Conservation (phyloP, 2,797 vertebrate genomes). For the Mus minutoides region DNA sequence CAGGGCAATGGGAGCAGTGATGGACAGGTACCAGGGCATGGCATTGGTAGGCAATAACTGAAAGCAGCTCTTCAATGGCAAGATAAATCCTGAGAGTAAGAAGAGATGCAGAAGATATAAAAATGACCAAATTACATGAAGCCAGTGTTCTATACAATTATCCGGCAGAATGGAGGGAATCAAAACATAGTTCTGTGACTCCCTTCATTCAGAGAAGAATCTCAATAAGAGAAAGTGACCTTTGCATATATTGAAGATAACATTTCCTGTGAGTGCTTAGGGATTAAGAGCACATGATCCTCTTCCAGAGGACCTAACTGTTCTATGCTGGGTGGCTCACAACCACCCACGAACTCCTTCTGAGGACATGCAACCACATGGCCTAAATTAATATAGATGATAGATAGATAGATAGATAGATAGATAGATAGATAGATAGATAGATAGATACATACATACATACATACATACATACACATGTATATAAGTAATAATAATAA, state of each 20-base stretch:
- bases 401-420: too few relatives aligned
- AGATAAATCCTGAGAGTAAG: background rate
- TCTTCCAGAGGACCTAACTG: background rate
- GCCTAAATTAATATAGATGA: background rate
- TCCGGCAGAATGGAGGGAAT: background rate
- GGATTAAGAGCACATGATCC: background rate
- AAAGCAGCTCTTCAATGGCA: background rate
- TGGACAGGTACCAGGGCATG: background rate
- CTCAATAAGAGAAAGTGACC: slow-evolving; percentile 34
- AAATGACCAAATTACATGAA: background rate
- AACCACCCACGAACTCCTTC: background rate
- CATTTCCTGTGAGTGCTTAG: background rate
- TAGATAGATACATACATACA: too few relatives aligned
- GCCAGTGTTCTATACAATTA: background rate
- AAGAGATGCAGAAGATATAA: slow-evolving; percentile 23
- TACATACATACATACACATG: too few relatives aligned
- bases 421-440: too few relatives aligned
- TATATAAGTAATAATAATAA: background rate
- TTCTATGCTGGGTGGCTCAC: background rate
- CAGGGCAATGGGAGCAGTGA: background rate
- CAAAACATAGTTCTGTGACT: slow-evolving; percentile 3
- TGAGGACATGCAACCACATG: background rate
- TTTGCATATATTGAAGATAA: slow-evolving; percentile 35
- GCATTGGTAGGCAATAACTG: background rate
- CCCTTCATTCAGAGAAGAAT: background rate